Base-by-base conservation (phyloP, 1,140 invertebrate species). In the Pectinophora gossypiella region DNA sequence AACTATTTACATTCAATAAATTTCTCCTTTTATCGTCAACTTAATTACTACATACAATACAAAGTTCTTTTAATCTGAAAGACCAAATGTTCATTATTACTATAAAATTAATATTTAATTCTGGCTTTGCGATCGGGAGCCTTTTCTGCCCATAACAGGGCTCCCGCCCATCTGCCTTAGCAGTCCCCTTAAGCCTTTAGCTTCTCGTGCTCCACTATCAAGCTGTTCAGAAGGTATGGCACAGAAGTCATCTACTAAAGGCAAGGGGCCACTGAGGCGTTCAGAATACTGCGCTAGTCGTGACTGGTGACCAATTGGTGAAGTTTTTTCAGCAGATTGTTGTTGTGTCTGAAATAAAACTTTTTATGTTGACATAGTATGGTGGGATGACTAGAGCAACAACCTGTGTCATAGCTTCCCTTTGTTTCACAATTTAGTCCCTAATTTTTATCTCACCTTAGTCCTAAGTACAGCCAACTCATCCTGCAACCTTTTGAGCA, bases 211-310 rank as follows among this genome's bases (percentile, higher is more conserved):
- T 0, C 85, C 79, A 42, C 82, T 90, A 44, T 92, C 91, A 16
- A 88, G 73, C 52, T 85, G 90, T 89, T 93, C 96, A 76, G 95
- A 93, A 21, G 96, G 95, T 65, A 97, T 96, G 19, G 95, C 95
- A 74, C 95, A 97, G 88, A 98, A 98, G 77, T 98, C 96, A 86
- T 98, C 96, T 71, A 97, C 94, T 10, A 97, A 86, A 44, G 95
- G 95, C 10, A 91, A 69, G 2, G 95, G 92, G 3, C 94, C 90
- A 51, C 85, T 89, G 0, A 90, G 74, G 18, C 85, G 81, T 78
- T 86, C 72, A 6, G 88, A 89, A 46, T 90, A 89, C 27, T 91
- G 91, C 48, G 89, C 83, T 9, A 90, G 72, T 64, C 91, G 73
- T 59, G 88, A 83, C 76, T 84, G 81, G 90, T 87, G 70, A 76